Base-by-base conservation (phyloP, 1,140 invertebrate genomes). In the Drosophila sulfurigaster region DNA sequence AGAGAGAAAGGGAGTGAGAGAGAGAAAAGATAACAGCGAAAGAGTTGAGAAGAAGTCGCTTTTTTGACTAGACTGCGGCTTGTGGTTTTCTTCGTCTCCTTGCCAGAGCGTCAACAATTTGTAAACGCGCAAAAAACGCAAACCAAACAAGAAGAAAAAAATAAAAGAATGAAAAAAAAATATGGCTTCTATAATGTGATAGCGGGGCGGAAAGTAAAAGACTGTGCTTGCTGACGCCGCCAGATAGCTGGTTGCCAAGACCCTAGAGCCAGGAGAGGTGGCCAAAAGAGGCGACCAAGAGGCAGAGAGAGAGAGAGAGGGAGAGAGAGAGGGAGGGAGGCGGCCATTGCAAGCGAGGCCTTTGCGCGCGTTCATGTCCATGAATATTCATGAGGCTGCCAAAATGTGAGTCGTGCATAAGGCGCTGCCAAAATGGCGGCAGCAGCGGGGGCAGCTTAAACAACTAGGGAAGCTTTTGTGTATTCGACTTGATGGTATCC, bases 301-400 rank as follows among this genome's bases (percentile, higher is more conserved):
- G 20, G 20, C 20, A 25, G 20, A 25, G 20, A 25, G 20, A 25
- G 20, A 25, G 20, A 4, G 20, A 2, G 20, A 25, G 20, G 0
- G 20, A 25, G 20, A 0, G 20, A 0, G 32, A 32, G 32, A 32
- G 30, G 6, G 30, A 7, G 30, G 30, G 5, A 8, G 5, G 32
- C 0, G 32, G 5, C 30, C 30, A 32, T 5, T 32, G 5, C 30
- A 32, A 7, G 30, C 30, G 30, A 32, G 67, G 78, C 69, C 80
- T 78, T 25, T 25, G 20, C 20, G 79, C 77, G 69, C 77, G 83
- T 87, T 88, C 83, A 87, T 87, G 83, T 83, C 77, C 72, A 87
- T 88, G 83, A 87, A 87, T 87, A 87, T 87, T 87, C 83, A 87
- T 87, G 83, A 88, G 83, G 83, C 56, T 83, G 80, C 77, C 82